Percentiles rank a stretch among this genome's conserved stretches.
phyloP scores from a whole-genome alignment of 2,888 invertebrate genomes.

The Drosophila anceps region DNA sequence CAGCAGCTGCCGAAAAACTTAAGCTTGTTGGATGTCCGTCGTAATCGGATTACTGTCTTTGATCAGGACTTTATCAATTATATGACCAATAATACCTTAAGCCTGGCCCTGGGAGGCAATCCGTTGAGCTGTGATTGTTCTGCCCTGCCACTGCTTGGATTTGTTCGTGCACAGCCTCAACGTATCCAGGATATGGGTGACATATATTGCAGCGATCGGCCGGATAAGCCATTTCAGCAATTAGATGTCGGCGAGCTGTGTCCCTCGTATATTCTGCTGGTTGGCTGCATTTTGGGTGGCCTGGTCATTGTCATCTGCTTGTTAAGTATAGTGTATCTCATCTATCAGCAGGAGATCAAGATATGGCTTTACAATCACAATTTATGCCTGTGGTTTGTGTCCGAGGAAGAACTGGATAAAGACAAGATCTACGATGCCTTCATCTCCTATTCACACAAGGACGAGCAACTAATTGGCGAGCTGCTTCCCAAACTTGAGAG shows the following conservation, averaged over 20 bases:
- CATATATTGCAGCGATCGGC: slow-evolving; percentile 60
- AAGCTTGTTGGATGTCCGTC: slow-evolving; percentile 86
- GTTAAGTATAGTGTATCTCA: slow-evolving; percentile 85
- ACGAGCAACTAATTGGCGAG: slow-evolving; percentile 89
- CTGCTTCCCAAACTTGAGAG: slow-evolving; percentile 88
- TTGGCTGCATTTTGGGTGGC: slow-evolving; percentile 85
- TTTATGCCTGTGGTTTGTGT: slow-evolving; percentile 87
- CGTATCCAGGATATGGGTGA: slow-evolving; percentile 69
- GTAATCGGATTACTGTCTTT: slow-evolving; percentile 86
- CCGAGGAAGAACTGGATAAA: slow-evolving; percentile 89
- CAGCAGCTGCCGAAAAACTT: slow-evolving; percentile 85
- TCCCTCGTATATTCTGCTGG: slow-evolving; percentile 80
- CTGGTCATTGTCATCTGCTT: slow-evolving; percentile 85
- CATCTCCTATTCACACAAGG: slow-evolving; percentile 91
- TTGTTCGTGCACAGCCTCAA: slow-evolving; percentile 85
- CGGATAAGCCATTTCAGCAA: slow-evolving; percentile 65
- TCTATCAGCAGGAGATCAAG: slow-evolving; percentile 87
- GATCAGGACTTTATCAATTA: slow-evolving; percentile 83
- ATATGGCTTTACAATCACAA: slow-evolving; percentile 89
- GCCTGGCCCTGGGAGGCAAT: slow-evolving; percentile 87
- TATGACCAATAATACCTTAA: slow-evolving; percentile 86
- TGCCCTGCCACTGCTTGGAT: slow-evolving; percentile 87
- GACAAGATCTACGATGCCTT: slow-evolving; percentile 90
- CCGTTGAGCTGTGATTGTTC: slow-evolving; percentile 89
- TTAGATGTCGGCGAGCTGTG: slow-evolving; percentile 84